A percentile compares a stretch with the other conserved stretches of the same genome.
These are phyloP conservation scores for Apamea anceps DNA, from an alignment of 2,888 invertebrate genomes.

Conservation along the genomic window DNA sequence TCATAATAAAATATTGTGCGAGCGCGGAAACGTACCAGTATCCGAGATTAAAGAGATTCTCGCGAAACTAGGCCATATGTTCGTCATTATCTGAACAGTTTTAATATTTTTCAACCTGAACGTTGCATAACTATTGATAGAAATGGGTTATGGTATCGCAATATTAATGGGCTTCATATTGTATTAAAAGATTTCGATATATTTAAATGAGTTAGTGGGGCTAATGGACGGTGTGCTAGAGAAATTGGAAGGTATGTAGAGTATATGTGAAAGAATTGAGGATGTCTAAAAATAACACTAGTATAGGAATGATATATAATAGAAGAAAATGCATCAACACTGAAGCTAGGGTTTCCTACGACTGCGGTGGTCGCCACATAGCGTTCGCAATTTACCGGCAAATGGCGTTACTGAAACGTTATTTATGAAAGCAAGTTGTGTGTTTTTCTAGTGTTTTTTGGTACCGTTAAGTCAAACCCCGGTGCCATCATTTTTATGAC, in stretches of 20 bases:
- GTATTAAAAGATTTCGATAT: constrained; percentile 35
- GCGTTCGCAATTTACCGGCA: too few species aligned
- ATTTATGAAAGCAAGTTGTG: too few species aligned
- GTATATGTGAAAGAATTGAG: not conserved
- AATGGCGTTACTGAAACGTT: too few species aligned
- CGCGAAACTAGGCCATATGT: constrained; percentile 31
- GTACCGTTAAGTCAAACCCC: too few species aligned
- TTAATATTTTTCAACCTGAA: constrained; percentile 53
- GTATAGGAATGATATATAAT: not conserved
- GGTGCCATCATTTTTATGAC: too few species aligned
- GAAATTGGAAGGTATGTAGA: constrained; percentile 2
- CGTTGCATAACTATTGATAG: constrained; percentile 49
- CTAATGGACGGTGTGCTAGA: constrained; percentile 12
- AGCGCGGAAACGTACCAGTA: constrained; percentile 34
- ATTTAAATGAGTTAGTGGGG: constrained; percentile 28
- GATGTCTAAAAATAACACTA: not conserved
- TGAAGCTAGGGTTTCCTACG: too few species aligned
- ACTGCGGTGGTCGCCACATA: too few species aligned
- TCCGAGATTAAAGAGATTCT: constrained; percentile 48
- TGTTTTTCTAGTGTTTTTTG: too few species aligned
- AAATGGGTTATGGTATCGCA: constrained; percentile 43
- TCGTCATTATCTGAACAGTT: constrained; percentile 41
- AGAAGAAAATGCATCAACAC: not conserved
- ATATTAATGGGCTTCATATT: constrained; percentile 24
- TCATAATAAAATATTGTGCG: constrained; percentile 41